These are phyloP conservation scores for Scolopax bukidnonensis DNA, from an alignment of 2,797 vertebrate genomes.

Conservation along the genomic window DNA sequence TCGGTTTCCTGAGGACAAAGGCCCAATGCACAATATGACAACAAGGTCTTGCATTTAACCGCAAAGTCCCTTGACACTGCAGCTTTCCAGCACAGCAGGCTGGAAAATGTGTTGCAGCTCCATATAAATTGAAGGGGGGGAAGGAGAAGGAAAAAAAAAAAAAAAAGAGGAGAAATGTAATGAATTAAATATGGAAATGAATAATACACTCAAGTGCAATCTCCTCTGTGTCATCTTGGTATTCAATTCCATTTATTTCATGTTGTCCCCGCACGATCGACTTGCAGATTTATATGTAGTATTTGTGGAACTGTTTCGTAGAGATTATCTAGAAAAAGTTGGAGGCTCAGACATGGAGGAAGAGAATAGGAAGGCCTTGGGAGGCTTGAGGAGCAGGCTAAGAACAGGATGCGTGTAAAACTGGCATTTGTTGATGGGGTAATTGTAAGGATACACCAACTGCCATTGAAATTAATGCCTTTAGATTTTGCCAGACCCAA, in stretches of 20 bases:
- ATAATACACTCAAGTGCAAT: conserved; percentile 55
- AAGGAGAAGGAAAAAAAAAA: not conserved
- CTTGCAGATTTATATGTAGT: not conserved
- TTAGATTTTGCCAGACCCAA: conserved; percentile 15
- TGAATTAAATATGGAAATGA: conserved; percentile 70
- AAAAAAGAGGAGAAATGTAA: not conserved
- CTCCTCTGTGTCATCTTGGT: conserved; percentile 28
- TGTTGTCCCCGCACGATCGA: not conserved
- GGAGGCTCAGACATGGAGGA: not conserved
- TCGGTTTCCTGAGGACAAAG: conserved; percentile 65
- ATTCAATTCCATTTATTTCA: conserved; percentile 46
- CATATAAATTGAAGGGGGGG: not conserved
- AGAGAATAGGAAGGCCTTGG: not conserved
- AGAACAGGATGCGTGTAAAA: not conserved
- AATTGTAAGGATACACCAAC: not conserved
- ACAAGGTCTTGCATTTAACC: conserved; percentile 59
- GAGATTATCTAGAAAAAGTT: conserved; percentile 6
- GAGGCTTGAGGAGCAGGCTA: not conserved
- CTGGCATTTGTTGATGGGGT: not conserved
- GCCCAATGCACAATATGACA: conserved; percentile 45
- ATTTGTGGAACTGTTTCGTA: conserved; percentile 19
- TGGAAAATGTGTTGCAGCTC: conserved; percentile 63
- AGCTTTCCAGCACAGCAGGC: conserved; percentile 63
- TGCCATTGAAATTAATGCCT: not conserved
- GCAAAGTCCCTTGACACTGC: conserved; percentile 53